Percentiles rank a stretch among this genome's conserved stretches.
These are phyloP conservation scores for Ctena decussata DNA, from an alignment of 2,888 invertebrate genomes.

Conservation along the genomic window DNA sequence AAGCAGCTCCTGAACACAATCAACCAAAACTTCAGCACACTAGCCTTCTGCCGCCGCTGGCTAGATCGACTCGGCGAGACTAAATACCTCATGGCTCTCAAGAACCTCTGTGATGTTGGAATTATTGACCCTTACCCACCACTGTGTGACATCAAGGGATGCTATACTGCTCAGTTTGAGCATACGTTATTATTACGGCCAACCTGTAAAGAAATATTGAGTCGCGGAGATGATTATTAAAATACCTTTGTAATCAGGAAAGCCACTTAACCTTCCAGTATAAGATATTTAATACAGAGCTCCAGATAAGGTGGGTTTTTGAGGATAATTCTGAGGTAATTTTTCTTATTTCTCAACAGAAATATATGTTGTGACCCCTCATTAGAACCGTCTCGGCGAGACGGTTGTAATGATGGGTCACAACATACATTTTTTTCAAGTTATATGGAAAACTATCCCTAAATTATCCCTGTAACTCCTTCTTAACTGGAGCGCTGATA, in stretches of 20 bases:
- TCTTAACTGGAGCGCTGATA: too few species aligned
- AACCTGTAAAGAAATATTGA: constrained; percentile 99
- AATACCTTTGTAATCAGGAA: not conserved
- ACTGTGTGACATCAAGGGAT: constrained; percentile 98
- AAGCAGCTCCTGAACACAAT: constrained; percentile 96
- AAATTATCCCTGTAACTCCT: too few species aligned
- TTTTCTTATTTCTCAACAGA: too few species aligned
- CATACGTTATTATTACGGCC: constrained; percentile 99
- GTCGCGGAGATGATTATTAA: constrained; percentile 98
- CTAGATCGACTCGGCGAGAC: constrained; percentile 98
- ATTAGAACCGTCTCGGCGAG: too few species aligned
- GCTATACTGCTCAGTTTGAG: constrained; percentile 99
- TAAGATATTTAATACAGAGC: too few species aligned
- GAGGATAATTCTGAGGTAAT: too few species aligned
- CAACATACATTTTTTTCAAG: too few species aligned
- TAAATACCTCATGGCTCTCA: constrained; percentile 99
- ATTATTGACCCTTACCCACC: constrained; percentile 99
- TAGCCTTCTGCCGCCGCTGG: constrained; percentile 99
- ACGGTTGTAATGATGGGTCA: too few species aligned
- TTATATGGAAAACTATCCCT: too few species aligned
- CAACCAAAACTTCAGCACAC: constrained; percentile 98
- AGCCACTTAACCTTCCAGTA: too few species aligned
- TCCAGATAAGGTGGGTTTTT: too few species aligned
- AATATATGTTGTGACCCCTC: too few species aligned
- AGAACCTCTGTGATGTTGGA: constrained; percentile 99